phyloP scores from a whole-genome alignment of 2,888 invertebrate species.

The Portevinia maculata region DNA sequence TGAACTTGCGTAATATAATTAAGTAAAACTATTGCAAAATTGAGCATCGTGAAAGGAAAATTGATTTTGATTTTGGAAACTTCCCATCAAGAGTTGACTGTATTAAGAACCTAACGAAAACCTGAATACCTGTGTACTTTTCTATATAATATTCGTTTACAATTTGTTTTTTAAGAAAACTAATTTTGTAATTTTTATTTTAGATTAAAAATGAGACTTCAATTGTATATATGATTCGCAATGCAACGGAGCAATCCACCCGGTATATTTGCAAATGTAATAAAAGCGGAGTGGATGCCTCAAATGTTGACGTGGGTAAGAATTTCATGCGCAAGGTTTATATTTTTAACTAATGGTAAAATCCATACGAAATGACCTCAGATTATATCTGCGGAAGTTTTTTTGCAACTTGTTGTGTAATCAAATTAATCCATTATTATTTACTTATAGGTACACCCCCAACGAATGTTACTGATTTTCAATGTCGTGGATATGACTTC shows the following conservation, averaged over 20 bases:
- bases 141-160: not conserved
- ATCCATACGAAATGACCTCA: not conserved
- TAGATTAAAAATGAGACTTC: slow-evolving; percentile 77
- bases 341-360: not conserved
- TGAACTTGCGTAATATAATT: too few species aligned
- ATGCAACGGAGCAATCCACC: slow-evolving; percentile 76
- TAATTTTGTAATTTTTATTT: slow-evolving; percentile 20
- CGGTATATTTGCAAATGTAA: slow-evolving; percentile 79
- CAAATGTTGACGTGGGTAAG: slow-evolving; percentile 77
- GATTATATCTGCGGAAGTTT: not conserved
- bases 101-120: not conserved
- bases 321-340: not conserved
- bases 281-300: slow-evolving; percentile 76
- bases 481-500: slow-evolving; percentile 89
- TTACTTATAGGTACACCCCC: slow-evolving; percentile 84
- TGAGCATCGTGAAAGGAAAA: too few species aligned
- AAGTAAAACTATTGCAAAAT: too few species aligned
- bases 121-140: slow-evolving; percentile 1
- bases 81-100: too few species aligned
- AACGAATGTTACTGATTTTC: slow-evolving; percentile 86
- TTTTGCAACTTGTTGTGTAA: not conserved
- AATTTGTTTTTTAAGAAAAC: not conserved
- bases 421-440: not conserved
- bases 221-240: slow-evolving; percentile 76
- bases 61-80: too few species aligned